phyloP scores from a whole-genome alignment of 2,888 invertebrate species.

The Synergus itoensis region DNA sequence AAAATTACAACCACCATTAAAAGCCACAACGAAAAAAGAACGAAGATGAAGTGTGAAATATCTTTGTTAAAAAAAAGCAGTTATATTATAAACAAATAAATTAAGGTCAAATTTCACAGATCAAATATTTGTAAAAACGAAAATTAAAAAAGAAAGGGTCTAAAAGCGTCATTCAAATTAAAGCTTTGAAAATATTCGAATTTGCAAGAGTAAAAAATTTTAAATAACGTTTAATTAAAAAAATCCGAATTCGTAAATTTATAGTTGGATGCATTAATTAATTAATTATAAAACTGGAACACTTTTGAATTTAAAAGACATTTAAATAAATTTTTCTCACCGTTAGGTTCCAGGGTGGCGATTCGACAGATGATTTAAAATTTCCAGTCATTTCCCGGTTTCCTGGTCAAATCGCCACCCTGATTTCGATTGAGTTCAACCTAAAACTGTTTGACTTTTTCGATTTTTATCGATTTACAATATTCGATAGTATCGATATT shows the following conservation, averaged over 20 bases:
- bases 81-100: background rate
- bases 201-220: background rate
- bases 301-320: background rate
- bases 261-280: background rate
- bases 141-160: background rate
- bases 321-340: background rate
- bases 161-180: background rate
- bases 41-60: background rate
- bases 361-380: too few relatives aligned
- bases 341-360: background rate
- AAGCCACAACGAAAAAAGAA: background rate
- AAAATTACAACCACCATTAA: background rate
- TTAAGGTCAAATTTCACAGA: background rate
- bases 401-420: too few relatives aligned
- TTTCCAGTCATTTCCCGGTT: too few relatives aligned
- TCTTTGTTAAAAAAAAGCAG: background rate
- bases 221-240: background rate
- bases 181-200: background rate
- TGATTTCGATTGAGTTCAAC: too few relatives aligned
- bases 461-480: too few relatives aligned
- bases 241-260: background rate
- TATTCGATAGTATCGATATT: too few relatives aligned
- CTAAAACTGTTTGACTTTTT: too few relatives aligned
- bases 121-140: background rate
- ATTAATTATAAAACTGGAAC: background rate